Conservation (phyloP, 92 coral and sea anemone species). For the Anthopleura xanthogrammica region DNA sequence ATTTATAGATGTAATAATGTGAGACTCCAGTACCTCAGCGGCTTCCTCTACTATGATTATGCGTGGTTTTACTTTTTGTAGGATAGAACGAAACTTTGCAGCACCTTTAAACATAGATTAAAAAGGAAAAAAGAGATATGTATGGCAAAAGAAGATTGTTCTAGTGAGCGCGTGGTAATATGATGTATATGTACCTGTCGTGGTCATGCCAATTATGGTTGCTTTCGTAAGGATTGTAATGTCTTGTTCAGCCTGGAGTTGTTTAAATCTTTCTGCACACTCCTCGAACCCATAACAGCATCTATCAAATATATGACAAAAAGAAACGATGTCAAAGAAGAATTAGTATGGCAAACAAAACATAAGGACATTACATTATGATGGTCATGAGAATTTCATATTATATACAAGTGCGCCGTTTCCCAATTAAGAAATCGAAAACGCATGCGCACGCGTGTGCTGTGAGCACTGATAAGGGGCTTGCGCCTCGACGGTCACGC, state of each 20-base stretch:
- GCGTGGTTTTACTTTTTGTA: slow-evolving; percentile 42
- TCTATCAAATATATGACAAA: neutral
- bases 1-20: slow-evolving; percentile 55
- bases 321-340: neutral
- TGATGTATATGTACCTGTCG: slow-evolving; percentile 40
- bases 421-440: too few relatives aligned
- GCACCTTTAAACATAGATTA: slow-evolving; percentile 38
- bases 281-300: neutral
- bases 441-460: too few relatives aligned
- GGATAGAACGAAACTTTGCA: slow-evolving; percentile 40
- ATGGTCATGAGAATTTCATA: neutral
- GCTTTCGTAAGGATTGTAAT: slow-evolving; percentile 45
- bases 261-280: slow-evolving; percentile 27
- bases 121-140: neutral
- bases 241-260: slow-evolving; percentile 28
- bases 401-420: too few relatives aligned
- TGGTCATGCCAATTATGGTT: slow-evolving; percentile 64
- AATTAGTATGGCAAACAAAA: neutral
- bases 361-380: neutral
- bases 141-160: neutral
- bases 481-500: too few relatives aligned
- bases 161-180: neutral
- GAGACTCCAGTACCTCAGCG: slow-evolving; percentile 65
- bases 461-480: too few relatives aligned
- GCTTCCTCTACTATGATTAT: slow-evolving; percentile 68